phyloP scores from a whole-genome alignment of 92 coral and sea anemone genomes.

The Montipora capitata region DNA sequence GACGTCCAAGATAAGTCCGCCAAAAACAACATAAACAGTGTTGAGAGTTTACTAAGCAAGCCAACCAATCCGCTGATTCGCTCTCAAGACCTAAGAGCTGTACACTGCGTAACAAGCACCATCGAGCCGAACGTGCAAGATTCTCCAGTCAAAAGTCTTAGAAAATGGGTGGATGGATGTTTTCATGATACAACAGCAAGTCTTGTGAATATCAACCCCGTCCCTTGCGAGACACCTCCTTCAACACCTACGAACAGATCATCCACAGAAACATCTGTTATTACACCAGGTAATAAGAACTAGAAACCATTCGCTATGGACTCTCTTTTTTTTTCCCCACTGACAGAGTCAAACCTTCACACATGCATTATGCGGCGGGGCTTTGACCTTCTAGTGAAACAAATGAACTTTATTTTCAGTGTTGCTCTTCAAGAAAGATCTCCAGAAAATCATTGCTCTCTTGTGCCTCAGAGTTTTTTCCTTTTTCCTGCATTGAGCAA shows the following conservation, averaged over 20 bases:
- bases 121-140: slow-evolving; percentile 79
- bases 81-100: slow-evolving; percentile 35
- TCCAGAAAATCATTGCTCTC: no score
- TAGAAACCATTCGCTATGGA: not conserved
- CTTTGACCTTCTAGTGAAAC: not conserved
- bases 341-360: not conserved
- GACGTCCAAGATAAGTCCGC: slow-evolving; percentile 17
- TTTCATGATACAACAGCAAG: slow-evolving; percentile 79
- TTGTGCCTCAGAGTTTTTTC: no score
- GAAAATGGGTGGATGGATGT: slow-evolving; percentile 99
- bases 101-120: slow-evolving; percentile 27
- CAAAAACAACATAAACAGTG: slow-evolving; percentile 18
- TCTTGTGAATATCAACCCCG: slow-evolving; percentile 58
- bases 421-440: not conserved
- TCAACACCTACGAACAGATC: slow-evolving; percentile 88
- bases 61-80: slow-evolving; percentile 37
- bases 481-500: no score
- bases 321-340: not conserved
- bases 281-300: slow-evolving; percentile 75
- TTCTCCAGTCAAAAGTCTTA: slow-evolving; percentile 96
- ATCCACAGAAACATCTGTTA: slow-evolving; percentile 87
- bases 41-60: slow-evolving; percentile 32
- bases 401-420: no score
- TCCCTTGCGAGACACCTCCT: slow-evolving; percentile 86
- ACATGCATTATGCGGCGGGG: not conserved